These are phyloP conservation scores for Probaryconus sp. DNA, from an alignment of 1,140 invertebrate genomes.

Conservation along the genomic window DNA sequence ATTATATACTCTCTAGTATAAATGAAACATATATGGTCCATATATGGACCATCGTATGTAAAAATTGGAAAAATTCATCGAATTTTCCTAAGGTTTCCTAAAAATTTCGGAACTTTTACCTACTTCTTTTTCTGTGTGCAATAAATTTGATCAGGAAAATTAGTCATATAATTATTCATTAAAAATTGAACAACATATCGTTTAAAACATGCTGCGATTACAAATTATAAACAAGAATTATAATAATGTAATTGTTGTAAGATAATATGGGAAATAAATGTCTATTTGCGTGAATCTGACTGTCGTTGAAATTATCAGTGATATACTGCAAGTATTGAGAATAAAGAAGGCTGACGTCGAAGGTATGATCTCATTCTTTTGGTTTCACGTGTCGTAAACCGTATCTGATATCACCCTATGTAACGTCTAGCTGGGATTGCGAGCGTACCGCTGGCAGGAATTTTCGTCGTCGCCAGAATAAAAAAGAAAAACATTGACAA, in stretches of 20 bases:
- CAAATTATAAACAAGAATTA: slow-evolving; percentile 9
- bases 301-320: slow-evolving; percentile 58
- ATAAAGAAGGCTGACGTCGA: slow-evolving; percentile 61
- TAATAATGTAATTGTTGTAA: slow-evolving; percentile 26
- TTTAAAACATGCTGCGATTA: too few species aligned
- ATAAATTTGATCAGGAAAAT: too few species aligned
- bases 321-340: slow-evolving; percentile 38
- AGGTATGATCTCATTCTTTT: slow-evolving; percentile 62
- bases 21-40: too few species aligned
- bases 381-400: slow-evolving; percentile 63
- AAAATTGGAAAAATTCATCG: too few species aligned
- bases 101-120: too few species aligned
- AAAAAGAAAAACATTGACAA: slow-evolving; percentile 56
- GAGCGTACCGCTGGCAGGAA: slow-evolving; percentile 44
- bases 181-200: too few species aligned
- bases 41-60: too few species aligned
- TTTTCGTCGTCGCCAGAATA: slow-evolving; percentile 51
- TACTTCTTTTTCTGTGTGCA: too few species aligned
- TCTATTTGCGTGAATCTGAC: slow-evolving; percentile 54
- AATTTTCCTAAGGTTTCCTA: too few species aligned
- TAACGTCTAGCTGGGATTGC: slow-evolving; percentile 57
- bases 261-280: slow-evolving; percentile 49
- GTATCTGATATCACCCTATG: slow-evolving; percentile 58
- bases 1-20: too few species aligned
- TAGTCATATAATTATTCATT: too few species aligned